Percentiles rank a stretch among this genome's conserved stretches.
Conservation (phyloP, 1,140 invertebrate genomes). For the Adelges cooleyi region DNA sequence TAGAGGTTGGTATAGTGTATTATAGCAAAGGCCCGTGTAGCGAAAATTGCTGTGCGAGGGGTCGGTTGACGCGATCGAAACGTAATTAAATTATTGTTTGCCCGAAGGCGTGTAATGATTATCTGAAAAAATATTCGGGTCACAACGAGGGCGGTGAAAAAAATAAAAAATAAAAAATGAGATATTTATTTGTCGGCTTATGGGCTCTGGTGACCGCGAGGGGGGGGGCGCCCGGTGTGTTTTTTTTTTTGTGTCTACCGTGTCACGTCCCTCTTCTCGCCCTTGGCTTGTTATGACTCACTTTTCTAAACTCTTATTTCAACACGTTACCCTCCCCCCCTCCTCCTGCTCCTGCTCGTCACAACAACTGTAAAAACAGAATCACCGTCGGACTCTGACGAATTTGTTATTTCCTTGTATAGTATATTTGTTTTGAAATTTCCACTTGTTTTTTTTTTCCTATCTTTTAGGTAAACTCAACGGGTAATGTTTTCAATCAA, state of each 20-base stretch:
- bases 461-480: no score
- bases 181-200: slow-evolving; percentile 15
- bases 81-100: slow-evolving; percentile 26
- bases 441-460: no score
- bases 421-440: no score
- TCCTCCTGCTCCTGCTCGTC: no score
- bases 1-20: no score
- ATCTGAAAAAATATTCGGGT: slow-evolving; percentile 14
- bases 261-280: no score
- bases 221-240: background rate
- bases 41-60: background rate
- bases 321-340: background rate
- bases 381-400: no score
- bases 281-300: slow-evolving; percentile 18
- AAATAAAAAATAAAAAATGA: background rate
- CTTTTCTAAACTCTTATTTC: slow-evolving; percentile 22
- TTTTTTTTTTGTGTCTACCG: slow-evolving; percentile 3
- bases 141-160: no score
- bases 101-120: slow-evolving; percentile 14
- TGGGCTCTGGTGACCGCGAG: background rate
- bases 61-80: background rate
- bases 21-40: no score
- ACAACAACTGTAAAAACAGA: no score
- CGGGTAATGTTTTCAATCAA: no score
- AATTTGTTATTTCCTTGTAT: no score